phyloP scores from a whole-genome alignment of 2,113 vertebrate genomes.

The Casuarius casuarius region DNA sequence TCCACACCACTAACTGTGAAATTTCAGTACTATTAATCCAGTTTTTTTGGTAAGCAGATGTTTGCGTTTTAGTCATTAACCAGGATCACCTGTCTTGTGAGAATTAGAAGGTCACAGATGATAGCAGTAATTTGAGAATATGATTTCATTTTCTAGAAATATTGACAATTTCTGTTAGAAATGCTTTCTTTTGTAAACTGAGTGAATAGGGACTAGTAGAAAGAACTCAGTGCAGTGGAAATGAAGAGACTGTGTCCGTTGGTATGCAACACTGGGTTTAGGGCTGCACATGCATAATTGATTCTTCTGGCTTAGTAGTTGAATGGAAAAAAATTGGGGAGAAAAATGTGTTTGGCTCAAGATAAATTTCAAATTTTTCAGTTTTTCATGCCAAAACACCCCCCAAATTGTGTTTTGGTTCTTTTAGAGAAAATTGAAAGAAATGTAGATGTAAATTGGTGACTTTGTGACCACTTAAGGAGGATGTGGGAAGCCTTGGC shows the following conservation, averaged over 20 bases:
- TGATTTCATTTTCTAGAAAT: constrained; percentile 4
- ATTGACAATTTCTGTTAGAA: not conserved
- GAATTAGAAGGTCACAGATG: constrained; percentile 40
- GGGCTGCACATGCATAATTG: not conserved
- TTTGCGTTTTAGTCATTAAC: constrained; percentile 56
- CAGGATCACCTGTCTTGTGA: constrained; percentile 50
- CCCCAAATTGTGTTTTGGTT: not conserved
- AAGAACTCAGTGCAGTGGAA: not conserved
- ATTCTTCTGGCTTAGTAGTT: not conserved
- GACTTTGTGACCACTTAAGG: not conserved
- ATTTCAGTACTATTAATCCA: constrained; percentile 52
- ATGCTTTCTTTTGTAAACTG: not conserved
- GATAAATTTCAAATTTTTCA: not conserved
- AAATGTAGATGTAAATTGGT: not conserved
- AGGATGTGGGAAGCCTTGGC: not conserved
- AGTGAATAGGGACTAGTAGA: not conserved
- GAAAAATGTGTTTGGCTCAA: not conserved
- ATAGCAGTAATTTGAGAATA: constrained; percentile 1
- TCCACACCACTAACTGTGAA: constrained; percentile 35
- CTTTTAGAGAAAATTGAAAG: not conserved
- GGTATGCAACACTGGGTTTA: not conserved
- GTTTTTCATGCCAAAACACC: not conserved
- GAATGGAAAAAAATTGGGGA: not conserved
- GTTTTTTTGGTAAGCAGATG: constrained; percentile 24
- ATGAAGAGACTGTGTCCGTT: not conserved